Percentiles rank a stretch among this genome's conserved stretches.
Evolutionary conservation across 2,797 vertebrate species (phyloP).

Genomic region (Fundulus diaphanus): DNA sequence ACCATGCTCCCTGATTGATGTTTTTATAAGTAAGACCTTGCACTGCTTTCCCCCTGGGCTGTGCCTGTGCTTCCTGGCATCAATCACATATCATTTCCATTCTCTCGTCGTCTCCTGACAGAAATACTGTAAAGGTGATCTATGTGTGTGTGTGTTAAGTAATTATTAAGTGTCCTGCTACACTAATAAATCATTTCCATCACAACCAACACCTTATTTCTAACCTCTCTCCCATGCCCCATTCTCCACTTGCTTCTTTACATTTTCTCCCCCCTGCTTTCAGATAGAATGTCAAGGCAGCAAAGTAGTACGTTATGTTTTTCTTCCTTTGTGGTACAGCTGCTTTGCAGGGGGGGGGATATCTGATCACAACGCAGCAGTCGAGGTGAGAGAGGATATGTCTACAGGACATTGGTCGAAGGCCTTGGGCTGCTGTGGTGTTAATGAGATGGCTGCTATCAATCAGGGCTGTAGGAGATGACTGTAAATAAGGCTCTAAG

Average conservation of each 20-base stretch:
- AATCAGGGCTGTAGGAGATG: conserved; percentile 64
- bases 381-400: conserved; percentile 33
- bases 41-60: conserved; percentile 72
- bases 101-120: conserved; percentile 77
- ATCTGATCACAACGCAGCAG: conserved; percentile 58
- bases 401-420: conserved; percentile 35
- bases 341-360: conserved; percentile 37
- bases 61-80: conserved; percentile 79
- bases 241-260: conserved; percentile 30
- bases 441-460: conserved; percentile 78
- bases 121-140: conserved; percentile 86
- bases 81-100: conserved; percentile 86
- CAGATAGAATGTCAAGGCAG: conserved; percentile 42
- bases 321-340: conserved; percentile 22
- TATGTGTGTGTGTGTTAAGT: conserved; percentile 81
- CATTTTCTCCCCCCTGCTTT: conserved; percentile 38
- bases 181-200: conserved; percentile 81
- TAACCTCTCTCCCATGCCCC: conserved; percentile 43
- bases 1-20: conserved; percentile 80
- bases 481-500: conserved; percentile 77
- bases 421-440: conserved; percentile 56
- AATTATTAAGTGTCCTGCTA: conserved; percentile 84
- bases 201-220: conserved; percentile 39
- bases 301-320: conserved; percentile 16
- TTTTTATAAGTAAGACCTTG: conserved; percentile 86